These are phyloP conservation scores for Cyclina sinensis DNA, from an alignment of 1,140 invertebrate species.

Conservation along the genomic window DNA sequence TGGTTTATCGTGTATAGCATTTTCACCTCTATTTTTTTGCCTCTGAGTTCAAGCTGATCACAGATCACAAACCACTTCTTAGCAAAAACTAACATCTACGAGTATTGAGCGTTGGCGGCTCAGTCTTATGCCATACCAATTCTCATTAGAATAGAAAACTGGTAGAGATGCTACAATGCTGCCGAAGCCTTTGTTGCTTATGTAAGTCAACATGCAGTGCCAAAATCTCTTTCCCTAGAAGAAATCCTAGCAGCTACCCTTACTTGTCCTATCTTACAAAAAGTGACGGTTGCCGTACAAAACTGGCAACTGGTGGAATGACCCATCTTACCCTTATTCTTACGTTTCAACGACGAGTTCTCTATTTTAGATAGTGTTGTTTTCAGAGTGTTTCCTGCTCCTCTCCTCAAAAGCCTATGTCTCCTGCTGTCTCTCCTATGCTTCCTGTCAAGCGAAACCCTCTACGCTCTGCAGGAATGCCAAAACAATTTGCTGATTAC, in stretches of 20 bases:
- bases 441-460: not conserved
- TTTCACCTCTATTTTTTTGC: constrained; percentile 74
- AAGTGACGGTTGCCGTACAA: constrained; percentile 59
- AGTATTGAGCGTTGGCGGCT: constrained; percentile 70
- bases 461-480: not conserved
- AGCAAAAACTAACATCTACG: constrained; percentile 55
- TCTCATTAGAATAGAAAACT: constrained; percentile 60
- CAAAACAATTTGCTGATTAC: not conserved
- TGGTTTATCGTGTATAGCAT: constrained; percentile 78
- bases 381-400: constrained; percentile 13
- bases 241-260: constrained; percentile 50
- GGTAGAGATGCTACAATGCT: constrained; percentile 65
- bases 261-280: constrained; percentile 31
- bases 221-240: constrained; percentile 54
- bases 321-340: constrained; percentile 29
- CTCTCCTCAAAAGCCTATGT: not conserved
- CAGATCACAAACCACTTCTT: constrained; percentile 79
- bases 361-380: constrained; percentile 58
- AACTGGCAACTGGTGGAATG: constrained; percentile 52
- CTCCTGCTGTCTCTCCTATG: not conserved
- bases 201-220: constrained; percentile 43
- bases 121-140: constrained; percentile 65
- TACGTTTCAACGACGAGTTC: constrained; percentile 49
- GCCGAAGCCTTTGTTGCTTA: constrained; percentile 69
- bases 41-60: constrained; percentile 78